These are phyloP conservation scores for Manduca sexta DNA, from an alignment of 1,140 invertebrate genomes.

Conservation along the genomic window DNA sequence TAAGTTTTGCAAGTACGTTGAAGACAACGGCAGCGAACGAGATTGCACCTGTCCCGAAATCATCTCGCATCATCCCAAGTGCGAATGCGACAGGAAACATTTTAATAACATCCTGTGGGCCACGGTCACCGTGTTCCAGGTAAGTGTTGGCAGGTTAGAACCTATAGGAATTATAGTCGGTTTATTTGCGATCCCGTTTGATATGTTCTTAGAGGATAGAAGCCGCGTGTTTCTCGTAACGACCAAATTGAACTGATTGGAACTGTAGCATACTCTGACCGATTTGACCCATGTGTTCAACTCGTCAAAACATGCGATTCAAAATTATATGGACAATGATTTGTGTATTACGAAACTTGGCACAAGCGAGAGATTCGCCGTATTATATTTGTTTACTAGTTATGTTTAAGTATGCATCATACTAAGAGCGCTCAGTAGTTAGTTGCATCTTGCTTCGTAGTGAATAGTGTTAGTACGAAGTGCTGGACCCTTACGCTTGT, in stretches of 20 bases:
- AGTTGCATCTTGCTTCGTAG: slow-evolving; percentile 64
- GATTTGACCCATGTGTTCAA: neutral
- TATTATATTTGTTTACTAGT: slow-evolving; percentile 24
- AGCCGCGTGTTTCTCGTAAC: slow-evolving; percentile 58
- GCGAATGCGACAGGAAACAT: slow-evolving; percentile 96
- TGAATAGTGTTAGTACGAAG: slow-evolving; percentile 31
- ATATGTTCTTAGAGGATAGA: slow-evolving; percentile 51
- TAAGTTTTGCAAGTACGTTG: slow-evolving; percentile 98
- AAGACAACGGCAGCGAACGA: slow-evolving; percentile 87
- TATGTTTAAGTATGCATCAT: slow-evolving; percentile 40
- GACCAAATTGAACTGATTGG: slow-evolving; percentile 9
- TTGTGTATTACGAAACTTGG: slow-evolving; percentile 18
- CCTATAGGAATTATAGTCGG: slow-evolving; percentile 52
- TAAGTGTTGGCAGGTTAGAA: slow-evolving; percentile 75
- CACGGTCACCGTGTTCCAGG: slow-evolving; percentile 97
- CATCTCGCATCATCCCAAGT: slow-evolving; percentile 87
- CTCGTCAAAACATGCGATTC: too few species aligned
- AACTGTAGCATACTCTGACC: slow-evolving; percentile 5
- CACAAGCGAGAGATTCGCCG: slow-evolving; percentile 51
- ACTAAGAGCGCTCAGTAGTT: slow-evolving; percentile 48
- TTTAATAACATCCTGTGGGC: slow-evolving; percentile 98
- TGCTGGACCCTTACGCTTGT: slow-evolving; percentile 64
- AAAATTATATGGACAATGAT: neutral
- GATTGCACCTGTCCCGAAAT: slow-evolving; percentile 95
- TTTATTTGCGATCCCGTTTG: slow-evolving; percentile 66